phyloP scores from a whole-genome alignment of 2,113 vertebrate genomes.

The Eonycteris spelaea region DNA sequence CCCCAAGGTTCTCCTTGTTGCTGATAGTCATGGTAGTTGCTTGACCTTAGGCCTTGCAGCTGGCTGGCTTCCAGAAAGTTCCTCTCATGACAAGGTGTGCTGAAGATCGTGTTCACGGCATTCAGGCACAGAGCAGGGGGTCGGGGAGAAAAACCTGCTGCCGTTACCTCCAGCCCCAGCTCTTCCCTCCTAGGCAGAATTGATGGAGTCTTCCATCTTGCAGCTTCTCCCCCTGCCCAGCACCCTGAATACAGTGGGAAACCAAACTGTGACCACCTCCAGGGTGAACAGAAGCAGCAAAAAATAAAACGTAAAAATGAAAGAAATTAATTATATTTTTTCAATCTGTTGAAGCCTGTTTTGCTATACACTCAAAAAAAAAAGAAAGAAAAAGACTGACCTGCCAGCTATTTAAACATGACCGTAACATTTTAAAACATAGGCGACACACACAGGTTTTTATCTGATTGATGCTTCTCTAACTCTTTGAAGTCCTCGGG shows the following conservation, averaged over 20 bases:
- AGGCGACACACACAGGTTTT: constrained; percentile 46
- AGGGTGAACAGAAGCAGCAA: constrained; percentile 35
- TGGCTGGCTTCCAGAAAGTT: constrained; percentile 63
- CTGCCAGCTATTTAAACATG: constrained; percentile 77
- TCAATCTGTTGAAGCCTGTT: constrained; percentile 69
- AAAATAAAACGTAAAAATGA: not conserved
- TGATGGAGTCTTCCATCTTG: not conserved
- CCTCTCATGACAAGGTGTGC: constrained; percentile 55
- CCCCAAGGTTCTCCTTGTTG: constrained; percentile 65
- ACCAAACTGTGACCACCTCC: constrained; percentile 47
- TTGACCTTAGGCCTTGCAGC: constrained; percentile 60
- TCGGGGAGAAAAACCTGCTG: not conserved
- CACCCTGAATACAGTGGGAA: not conserved
- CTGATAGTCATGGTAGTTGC: constrained; percentile 63
- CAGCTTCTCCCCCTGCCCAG: not conserved
- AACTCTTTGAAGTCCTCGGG: constrained; percentile 56
- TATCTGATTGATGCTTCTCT: constrained; percentile 51
- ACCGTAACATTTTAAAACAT: constrained; percentile 70
- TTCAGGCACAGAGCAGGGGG: not conserved
- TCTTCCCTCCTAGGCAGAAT: constrained; percentile 12
- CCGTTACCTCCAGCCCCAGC: not conserved
- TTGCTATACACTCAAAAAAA: constrained; percentile 65
- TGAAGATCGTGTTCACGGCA: constrained; percentile 49
- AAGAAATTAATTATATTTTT: constrained; percentile 77
- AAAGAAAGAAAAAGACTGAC: constrained; percentile 55